phyloP scores from a whole-genome alignment of 2,113 vertebrate genomes.

The Dicentrarchus labrax region DNA sequence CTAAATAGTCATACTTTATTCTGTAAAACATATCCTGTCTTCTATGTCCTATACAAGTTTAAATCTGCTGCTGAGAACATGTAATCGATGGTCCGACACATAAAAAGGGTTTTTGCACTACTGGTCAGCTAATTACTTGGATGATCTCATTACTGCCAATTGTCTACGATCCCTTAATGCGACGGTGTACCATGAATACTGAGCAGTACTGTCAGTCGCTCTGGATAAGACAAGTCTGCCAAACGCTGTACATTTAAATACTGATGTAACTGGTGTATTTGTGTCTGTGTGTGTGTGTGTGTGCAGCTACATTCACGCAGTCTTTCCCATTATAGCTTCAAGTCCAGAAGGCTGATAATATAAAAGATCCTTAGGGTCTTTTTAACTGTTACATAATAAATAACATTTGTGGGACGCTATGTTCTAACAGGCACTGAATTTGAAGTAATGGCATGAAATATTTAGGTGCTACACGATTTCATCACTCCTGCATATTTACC shows the following conservation, averaged over 20 bases:
- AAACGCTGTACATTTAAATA: slow-evolving; percentile 15
- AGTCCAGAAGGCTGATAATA: slow-evolving; percentile 39
- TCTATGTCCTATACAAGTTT: background rate
- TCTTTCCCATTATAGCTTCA: slow-evolving; percentile 28
- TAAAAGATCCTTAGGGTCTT: slow-evolving; percentile 55
- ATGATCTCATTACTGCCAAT: slow-evolving; percentile 26
- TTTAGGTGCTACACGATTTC: slow-evolving; percentile 55
- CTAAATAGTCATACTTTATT: background rate
- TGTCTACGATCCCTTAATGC: slow-evolving; percentile 22
- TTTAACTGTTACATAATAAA: slow-evolving; percentile 64
- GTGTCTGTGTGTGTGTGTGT: slow-evolving; percentile 16
- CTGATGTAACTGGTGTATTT: slow-evolving; percentile 20
- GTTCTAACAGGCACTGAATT: slow-evolving; percentile 37
- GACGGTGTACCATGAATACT: slow-evolving; percentile 13
- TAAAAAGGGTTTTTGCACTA: background rate
- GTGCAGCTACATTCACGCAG: background rate
- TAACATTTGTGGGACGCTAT: slow-evolving; percentile 40
- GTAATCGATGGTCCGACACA: background rate
- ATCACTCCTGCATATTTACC: slow-evolving; percentile 40
- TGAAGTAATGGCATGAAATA: slow-evolving; percentile 57
- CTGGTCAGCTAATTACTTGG: slow-evolving; percentile 35
- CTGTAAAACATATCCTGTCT: too few species aligned
- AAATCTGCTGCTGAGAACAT: background rate
- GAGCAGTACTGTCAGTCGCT: slow-evolving; percentile 12
- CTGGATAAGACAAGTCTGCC: slow-evolving; percentile 2